Base-by-base conservation (phyloP, 2,888 invertebrate species). In the Brachycybe producta region DNA sequence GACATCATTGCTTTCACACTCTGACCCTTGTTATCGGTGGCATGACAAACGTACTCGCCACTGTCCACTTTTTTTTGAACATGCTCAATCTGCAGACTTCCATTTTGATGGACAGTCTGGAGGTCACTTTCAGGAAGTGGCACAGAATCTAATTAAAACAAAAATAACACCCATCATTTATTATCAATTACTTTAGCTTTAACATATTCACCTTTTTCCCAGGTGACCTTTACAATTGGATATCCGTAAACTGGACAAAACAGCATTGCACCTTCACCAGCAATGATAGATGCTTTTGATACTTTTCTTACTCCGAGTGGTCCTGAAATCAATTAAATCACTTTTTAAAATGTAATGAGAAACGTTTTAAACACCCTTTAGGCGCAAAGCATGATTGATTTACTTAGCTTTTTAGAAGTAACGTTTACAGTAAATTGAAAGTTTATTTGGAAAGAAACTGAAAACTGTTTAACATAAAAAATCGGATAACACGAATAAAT, bases 231-330 rank as follows among this genome's bases (percentile, higher is more conserved):
- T 60, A 81, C 80, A 55, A 84, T 80, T 23, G 85, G 84, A 67
- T 81, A 84, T 23, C 85, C 85, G 19, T 83, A 82, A 24, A 84
- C 84, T 17, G 84, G 84, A 67, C 85, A 85, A 11, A 15, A 21
- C 35, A 46, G n/a, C 7, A 35, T n/a, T 27, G 24, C 36, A n/a
- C 26, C n/a, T 21, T 13, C 13, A 21, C 46, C 46, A 46, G 46
- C 43, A 11, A 50, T 44, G 2, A 42, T 19, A 13, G 30, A 35
- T 4, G 35, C n/a, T 19, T n/a, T n/a, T 23, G 43, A 24, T 28
- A 35, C 28, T 5, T 21, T 30, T 26, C 44, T 42, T 24, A 44
- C 42, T 11, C 15, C 19, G 13, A 50, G 24, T 21, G 43, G 42
- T n/a, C 49, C 49, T 49, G 26, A 23, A 2, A 36, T 17, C 17